Percentiles rank a stretch among this genome's conserved stretches.
phyloP scores from a whole-genome alignment of 92 coral and sea anemone genomes.

The Pocillopora meandrina region DNA sequence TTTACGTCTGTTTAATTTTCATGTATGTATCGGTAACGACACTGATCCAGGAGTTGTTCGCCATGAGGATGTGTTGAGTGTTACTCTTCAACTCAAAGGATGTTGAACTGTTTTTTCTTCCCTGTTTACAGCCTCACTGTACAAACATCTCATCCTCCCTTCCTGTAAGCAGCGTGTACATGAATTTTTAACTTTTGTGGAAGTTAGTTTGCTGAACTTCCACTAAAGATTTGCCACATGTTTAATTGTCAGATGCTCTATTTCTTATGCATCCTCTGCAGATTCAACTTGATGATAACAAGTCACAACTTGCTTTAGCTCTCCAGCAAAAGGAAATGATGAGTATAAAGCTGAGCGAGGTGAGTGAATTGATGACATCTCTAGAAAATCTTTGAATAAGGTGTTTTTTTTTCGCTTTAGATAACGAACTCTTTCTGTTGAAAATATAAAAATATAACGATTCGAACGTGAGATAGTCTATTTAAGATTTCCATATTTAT shows the following conservation, averaged over 20 bases:
- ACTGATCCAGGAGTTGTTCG: too few species aligned
- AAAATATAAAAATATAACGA: not conserved
- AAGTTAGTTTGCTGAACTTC: not conserved
- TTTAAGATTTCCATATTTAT: too few species aligned
- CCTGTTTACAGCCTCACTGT: too few species aligned
- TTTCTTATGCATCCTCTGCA: not conserved
- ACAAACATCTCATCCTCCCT: too few species aligned
- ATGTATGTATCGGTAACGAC: too few species aligned
- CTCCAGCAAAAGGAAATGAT: slow-evolving; percentile 24
- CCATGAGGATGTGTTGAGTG: too few species aligned
- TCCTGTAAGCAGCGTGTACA: too few species aligned
- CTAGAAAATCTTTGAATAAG: not conserved
- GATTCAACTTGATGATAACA: slow-evolving; percentile 34
- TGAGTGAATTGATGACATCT: not conserved
- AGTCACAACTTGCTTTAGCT: not conserved
- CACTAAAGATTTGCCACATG: not conserved
- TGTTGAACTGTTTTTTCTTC: too few species aligned
- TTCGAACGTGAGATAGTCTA: too few species aligned
- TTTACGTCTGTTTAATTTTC: too few species aligned
- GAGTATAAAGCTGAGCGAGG: slow-evolving; percentile 16
- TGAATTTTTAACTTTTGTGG: not conserved
- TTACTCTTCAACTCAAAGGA: too few species aligned
- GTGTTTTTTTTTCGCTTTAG: not conserved
- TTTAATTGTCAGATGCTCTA: not conserved
- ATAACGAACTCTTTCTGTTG: not conserved